phyloP scores from a whole-genome alignment of 1,140 invertebrate genomes.

The Brachionus rubens region DNA sequence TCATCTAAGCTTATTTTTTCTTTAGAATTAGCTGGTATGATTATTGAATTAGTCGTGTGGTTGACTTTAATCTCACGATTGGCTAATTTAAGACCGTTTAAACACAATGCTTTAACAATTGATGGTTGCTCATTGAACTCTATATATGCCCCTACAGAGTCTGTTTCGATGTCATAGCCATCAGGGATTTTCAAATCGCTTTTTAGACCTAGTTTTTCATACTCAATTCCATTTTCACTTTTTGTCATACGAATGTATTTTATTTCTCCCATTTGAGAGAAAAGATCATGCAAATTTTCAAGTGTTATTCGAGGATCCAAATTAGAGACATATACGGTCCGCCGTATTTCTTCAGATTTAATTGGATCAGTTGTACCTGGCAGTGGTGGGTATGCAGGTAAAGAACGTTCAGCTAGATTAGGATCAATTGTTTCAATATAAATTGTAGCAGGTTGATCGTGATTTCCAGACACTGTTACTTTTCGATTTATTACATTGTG shows the following conservation, averaged over 20 bases:
- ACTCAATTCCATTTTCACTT: constrained; percentile 18
- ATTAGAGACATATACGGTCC: constrained; percentile 45
- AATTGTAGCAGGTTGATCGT: background rate
- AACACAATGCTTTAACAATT: constrained; percentile 34
- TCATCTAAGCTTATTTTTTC: constrained; percentile 8
- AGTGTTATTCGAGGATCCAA: constrained; percentile 8
- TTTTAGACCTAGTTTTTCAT: background rate
- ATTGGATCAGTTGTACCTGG: background rate
- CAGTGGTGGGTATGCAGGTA: constrained; percentile 39
- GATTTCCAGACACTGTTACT: background rate
- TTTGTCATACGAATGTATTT: constrained; percentile 38
- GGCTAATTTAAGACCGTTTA: constrained; percentile 42
- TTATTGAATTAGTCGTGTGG: background rate
- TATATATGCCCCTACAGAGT: constrained; percentile 20
- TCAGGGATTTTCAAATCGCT: background rate
- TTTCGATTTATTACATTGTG: constrained; percentile 26
- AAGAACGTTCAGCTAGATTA: background rate
- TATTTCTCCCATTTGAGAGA: constrained; percentile 47
- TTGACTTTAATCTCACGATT: constrained; percentile 30
- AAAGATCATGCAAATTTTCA: constrained; percentile 36
- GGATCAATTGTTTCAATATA: constrained; percentile 45
- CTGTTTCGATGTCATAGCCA: background rate
- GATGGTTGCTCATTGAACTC: constrained; percentile 46
- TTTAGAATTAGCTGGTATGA: constrained; percentile 4
- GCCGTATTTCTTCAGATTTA: constrained; percentile 39